These are phyloP conservation scores for Apeltes quadracus DNA, from an alignment of 2,113 vertebrate genomes.

Conservation along the genomic window DNA sequence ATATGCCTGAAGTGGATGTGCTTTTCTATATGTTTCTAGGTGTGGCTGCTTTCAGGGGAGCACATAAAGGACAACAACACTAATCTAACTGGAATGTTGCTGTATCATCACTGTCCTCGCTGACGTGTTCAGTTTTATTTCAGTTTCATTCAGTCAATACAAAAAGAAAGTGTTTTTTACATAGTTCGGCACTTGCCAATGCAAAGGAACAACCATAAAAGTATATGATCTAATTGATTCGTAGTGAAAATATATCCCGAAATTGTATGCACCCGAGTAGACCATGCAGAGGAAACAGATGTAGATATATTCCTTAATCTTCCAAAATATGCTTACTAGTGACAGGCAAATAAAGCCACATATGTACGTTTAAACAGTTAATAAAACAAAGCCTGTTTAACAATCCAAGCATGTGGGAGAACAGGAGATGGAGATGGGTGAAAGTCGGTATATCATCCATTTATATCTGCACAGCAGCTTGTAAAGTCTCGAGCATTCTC, in stretches of 20 bases:
- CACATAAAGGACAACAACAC: conserved; percentile 70
- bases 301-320: conserved; percentile 75
- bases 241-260: conserved; percentile 66
- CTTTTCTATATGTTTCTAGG: conserved; percentile 58
- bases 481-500: conserved; percentile 72
- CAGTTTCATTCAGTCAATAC: conserved; percentile 73
- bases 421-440: conserved; percentile 51
- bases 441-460: conserved; percentile 80
- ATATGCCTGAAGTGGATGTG: conserved; percentile 66
- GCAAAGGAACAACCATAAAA: conserved; percentile 70
- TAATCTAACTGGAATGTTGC: conserved; percentile 71
- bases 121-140: conserved; percentile 71
- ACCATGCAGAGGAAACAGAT: conserved; percentile 72
- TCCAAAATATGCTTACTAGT: conserved; percentile 76
- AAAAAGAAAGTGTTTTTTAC: conserved; percentile 67
- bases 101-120: conserved; percentile 69
- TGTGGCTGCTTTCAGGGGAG: conserved; percentile 52
- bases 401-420: conserved; percentile 64
- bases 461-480: conserved; percentile 78
- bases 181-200: conserved; percentile 65
- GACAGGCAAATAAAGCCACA: conserved; percentile 79
- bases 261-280: conserved; percentile 62
- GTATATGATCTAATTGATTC: conserved; percentile 77
- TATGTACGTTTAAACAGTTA: conserved; percentile 81
- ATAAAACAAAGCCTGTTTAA: conserved; percentile 81